Conservation (phyloP, 2,888 invertebrate genomes). For the Julus scandinavius region DNA sequence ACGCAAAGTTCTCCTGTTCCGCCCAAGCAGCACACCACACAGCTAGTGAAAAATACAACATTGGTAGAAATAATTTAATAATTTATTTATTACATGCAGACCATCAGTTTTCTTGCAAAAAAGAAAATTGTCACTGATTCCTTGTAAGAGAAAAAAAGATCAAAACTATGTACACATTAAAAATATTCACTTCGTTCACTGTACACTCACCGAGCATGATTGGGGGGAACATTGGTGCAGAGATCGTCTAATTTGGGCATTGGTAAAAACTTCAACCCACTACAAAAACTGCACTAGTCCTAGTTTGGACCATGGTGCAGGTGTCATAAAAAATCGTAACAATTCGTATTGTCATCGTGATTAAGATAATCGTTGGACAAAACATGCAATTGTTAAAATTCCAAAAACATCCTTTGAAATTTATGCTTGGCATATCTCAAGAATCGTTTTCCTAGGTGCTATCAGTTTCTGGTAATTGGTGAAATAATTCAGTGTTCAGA, state of each 20-base stretch:
- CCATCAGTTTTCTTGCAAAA: slow-evolving; percentile 11
- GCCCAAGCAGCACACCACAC: too few species aligned
- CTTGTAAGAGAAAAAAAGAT: neutral
- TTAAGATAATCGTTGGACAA: too few species aligned
- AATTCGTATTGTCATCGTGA: neutral
- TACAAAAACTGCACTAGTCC: neutral
- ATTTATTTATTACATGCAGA: slow-evolving; percentile 18
- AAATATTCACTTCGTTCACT: slow-evolving; percentile 11
- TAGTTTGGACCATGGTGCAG: neutral
- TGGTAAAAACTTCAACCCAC: neutral
- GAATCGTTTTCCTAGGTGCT: too few species aligned
- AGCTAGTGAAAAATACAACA: too few species aligned
- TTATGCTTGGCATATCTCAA: too few species aligned
- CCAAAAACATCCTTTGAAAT: too few species aligned
- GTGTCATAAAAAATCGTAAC: neutral
- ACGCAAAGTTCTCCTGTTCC: too few species aligned
- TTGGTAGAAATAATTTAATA: slow-evolving; percentile 20
- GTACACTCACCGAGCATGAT: neutral
- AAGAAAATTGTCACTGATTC: slow-evolving; percentile 6
- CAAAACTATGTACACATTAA: neutral
- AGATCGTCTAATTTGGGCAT: neutral
- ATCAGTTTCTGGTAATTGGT: too few species aligned
- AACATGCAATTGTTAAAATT: too few species aligned
- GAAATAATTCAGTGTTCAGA: too few species aligned
- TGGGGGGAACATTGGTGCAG: slow-evolving; percentile 19